Base-by-base conservation (phyloP, 2,797 vertebrate genomes). In the Halcyon leucocephala region DNA sequence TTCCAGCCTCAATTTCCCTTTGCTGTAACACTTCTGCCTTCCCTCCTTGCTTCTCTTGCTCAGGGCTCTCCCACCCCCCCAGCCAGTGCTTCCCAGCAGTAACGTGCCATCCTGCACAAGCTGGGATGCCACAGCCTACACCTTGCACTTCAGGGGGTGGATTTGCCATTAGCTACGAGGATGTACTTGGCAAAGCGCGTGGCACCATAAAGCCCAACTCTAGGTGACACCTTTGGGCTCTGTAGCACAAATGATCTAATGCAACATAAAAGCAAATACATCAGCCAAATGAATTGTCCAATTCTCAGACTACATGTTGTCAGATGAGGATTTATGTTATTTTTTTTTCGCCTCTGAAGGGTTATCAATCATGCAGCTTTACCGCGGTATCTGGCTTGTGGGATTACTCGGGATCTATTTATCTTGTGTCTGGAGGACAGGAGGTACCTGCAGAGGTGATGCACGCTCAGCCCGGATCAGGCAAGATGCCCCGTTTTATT, bases 81-180 rank as follows among this genome's bases (percentile, higher is more conserved):
- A 2, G 1, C 44, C 52, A 3, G 39, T 4, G 6, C 1, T n/a
- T 2, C 8, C 57, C 58, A 33, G 25, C 28, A 9, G 60, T 6
- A 4, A 14, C 1, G 1, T 33, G 25, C 24, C 70, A 4, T n/a
- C 28, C 49, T 4, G 25, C 39, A 12, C 12, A 1, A 28, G 19
- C 19, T 26, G 15, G 54, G 41, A 1, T 41, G 26, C 26, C 54
- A 8, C 65, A 19, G 60, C 3, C 0, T 2, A 16, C 5, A 1
- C 55, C 2, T 0, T 6, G 24, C 10, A 1, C 35, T 9, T 1
- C 46, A 25, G 24, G 52, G 14, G 6, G 12, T 0, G 3, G 9
- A 3, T 20, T 42, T 49, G 24, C 35, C 44, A 0, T 10, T 3
- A n/a, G 13, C 71, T 2, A 0, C 3, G 35, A 14, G 25, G 0